phyloP scores from a whole-genome alignment of 2,113 vertebrate genomes.

The Plestiodon gilberti region DNA sequence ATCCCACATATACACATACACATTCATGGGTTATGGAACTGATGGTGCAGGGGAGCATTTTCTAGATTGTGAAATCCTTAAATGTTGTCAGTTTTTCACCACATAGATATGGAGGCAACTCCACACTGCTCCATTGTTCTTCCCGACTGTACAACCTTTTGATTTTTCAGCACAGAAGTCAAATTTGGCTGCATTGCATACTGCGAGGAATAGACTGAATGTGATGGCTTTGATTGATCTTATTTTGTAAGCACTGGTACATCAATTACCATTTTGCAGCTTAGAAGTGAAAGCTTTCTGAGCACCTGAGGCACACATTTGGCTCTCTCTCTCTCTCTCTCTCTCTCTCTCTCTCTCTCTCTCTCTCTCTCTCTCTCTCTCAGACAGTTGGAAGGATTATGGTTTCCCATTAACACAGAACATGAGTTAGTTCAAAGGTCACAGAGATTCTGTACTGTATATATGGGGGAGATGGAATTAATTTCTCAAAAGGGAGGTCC shows the following conservation, averaged over 20 bases:
- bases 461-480: neutral
- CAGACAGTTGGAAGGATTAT: neutral
- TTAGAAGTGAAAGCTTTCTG: neutral
- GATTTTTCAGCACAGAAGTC: neutral
- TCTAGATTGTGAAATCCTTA: neutral
- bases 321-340: too few species aligned
- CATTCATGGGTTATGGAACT: slow-evolving; percentile 13
- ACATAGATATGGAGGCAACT: neutral
- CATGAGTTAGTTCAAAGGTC: neutral
- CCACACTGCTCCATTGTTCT: fast-evolving
- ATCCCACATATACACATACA: neutral
- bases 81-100: slow-evolving; percentile 25
- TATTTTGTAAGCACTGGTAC: neutral
- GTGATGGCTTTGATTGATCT: neutral
- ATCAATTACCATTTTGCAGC: neutral
- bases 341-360: neutral
- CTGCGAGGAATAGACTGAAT: neutral
- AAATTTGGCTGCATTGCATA: neutral
- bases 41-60: slow-evolving; percentile 22
- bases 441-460: neutral
- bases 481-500: neutral
- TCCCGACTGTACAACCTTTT: neutral
- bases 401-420: neutral
- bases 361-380: neutral
- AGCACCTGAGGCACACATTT: neutral